A percentile compares a stretch with the other conserved stretches of the same genome.
phyloP scores from a whole-genome alignment of 2,113 vertebrate species.

The Madoqua kirkii region DNA sequence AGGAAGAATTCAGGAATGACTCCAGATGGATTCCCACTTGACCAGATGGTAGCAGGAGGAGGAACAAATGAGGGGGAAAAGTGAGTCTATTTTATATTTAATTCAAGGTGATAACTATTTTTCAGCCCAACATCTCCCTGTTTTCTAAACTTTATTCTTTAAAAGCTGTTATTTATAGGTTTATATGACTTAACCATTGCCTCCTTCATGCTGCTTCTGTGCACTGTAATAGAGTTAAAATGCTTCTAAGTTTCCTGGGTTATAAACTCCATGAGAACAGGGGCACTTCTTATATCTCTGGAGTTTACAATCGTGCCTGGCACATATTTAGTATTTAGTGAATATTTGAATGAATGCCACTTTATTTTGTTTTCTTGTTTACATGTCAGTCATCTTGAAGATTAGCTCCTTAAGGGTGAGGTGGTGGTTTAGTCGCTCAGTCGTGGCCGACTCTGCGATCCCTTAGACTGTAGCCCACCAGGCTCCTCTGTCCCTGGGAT shows the following conservation, averaged over 20 bases:
- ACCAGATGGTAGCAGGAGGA: neutral
- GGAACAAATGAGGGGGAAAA: neutral
- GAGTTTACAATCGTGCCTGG: neutral
- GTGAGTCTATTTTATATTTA: neutral
- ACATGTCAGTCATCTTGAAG: neutral
- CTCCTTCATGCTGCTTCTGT: neutral
- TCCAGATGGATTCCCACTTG: neutral
- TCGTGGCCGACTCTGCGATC: neutral
- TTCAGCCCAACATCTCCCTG: neutral
- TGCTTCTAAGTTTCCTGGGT: neutral
- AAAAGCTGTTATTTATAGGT: neutral
- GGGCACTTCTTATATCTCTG: neutral
- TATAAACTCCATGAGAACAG: neutral
- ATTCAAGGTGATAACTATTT: neutral
- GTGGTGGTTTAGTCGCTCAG: neutral
- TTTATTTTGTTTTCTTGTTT: neutral
- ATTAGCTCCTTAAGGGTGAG: neutral
- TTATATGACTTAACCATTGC: neutral
- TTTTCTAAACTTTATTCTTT: slow-evolving; percentile 14
- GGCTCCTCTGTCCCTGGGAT: neutral
- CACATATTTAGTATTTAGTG: neutral
- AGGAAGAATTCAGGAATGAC: neutral
- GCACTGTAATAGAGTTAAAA: neutral
- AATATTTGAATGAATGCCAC: neutral
- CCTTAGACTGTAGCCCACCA: neutral